Base-by-base conservation (phyloP, 1,140 invertebrate genomes). In the Drosophila ambigua region DNA sequence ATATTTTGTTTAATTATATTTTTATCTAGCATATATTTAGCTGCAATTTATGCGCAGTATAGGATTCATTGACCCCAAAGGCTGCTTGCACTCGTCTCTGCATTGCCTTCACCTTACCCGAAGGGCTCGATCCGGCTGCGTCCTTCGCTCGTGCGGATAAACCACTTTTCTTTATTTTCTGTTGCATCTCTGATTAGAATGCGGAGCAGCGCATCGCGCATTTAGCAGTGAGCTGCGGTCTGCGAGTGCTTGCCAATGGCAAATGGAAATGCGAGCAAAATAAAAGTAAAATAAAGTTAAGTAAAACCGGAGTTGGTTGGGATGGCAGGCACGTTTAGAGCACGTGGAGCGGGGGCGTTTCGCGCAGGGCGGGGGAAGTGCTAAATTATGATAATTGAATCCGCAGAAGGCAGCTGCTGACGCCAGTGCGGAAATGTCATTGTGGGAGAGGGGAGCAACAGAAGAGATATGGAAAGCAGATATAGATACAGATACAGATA, bases 361-460 rank as follows among this genome's bases (percentile, higher is more conserved):
- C 23, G 2, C 3, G 23, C 23, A 24, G 23, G 8, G 31, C 9
- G 31, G 31, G 31, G 23, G 39, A 72, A 61, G 54, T 50, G 74
- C 51, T 64, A 44, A 79, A 79, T 79, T 83, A 84, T 83, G 72
- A 58, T 73, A 85, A 84, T 80, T 65, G 46, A 69, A 64, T 69
- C 44, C 63, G 44, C 51, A 77, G 52, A 61, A 65, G 72, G 55
- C 66, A 62, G 62, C 54, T 53, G 48, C 43, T 64, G 59, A 71
- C 71, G 71, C 46, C 54, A 72, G 55, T 46, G 62, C 80, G 81
- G 81, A 85, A 84, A 64, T 85, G 67, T 43, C 60, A 46, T n/a
- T 50, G 26, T 39, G 8, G 43, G n/a, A 28, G 26, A 28, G 6
- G 0, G 53, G 52, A 24, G 75, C 43, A 52, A 71, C 43, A 20